Percentiles rank a stretch among this genome's conserved stretches.
These are phyloP conservation scores for Chrysodeixis includens DNA, from an alignment of 2,888 invertebrate genomes.

Conservation along the genomic window DNA sequence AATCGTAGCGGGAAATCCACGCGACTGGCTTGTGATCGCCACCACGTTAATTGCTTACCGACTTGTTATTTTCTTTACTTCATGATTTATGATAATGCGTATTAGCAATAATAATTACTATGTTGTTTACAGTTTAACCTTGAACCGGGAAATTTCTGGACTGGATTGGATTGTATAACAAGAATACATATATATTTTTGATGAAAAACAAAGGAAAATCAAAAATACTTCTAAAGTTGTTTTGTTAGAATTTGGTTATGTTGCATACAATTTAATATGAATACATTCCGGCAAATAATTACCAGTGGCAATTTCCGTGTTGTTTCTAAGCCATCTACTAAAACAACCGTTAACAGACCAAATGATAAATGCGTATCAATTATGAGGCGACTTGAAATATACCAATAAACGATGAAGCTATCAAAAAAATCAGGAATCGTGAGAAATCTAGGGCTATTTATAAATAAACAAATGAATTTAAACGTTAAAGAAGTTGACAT, in stretches of 20 bases:
- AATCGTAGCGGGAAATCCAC: constrained; percentile 88
- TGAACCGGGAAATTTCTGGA: constrained; percentile 48
- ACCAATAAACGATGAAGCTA: constrained; percentile 15
- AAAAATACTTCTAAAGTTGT: constrained; percentile 37
- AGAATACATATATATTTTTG: constrained; percentile 26
- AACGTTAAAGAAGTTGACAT: constrained; percentile 69
- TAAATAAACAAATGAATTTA: constrained; percentile 75
- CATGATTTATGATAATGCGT: constrained; percentile 61
- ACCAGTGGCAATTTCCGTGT: neutral
- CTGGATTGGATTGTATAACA: constrained; percentile 26
- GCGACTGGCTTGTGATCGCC: constrained; percentile 85
- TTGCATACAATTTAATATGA: constrained; percentile 26
- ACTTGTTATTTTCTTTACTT: constrained; percentile 77
- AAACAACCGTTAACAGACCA: constrained; percentile 12
- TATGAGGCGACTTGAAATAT: constrained; percentile 21
- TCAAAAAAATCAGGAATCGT: constrained; percentile 63
- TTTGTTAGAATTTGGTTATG: constrained; percentile 36
- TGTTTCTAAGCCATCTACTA: neutral
- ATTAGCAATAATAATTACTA: constrained; percentile 65
- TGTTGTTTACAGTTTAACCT: constrained; percentile 70
- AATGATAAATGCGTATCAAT: constrained; percentile 16
- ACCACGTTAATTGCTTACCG: constrained; percentile 81
- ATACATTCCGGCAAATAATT: neutral
- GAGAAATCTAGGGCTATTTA: constrained; percentile 73
- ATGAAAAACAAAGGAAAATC: constrained; percentile 35